These are phyloP conservation scores for Seira sanloemensis DNA, from an alignment of 2,888 invertebrate genomes.

Conservation along the genomic window DNA sequence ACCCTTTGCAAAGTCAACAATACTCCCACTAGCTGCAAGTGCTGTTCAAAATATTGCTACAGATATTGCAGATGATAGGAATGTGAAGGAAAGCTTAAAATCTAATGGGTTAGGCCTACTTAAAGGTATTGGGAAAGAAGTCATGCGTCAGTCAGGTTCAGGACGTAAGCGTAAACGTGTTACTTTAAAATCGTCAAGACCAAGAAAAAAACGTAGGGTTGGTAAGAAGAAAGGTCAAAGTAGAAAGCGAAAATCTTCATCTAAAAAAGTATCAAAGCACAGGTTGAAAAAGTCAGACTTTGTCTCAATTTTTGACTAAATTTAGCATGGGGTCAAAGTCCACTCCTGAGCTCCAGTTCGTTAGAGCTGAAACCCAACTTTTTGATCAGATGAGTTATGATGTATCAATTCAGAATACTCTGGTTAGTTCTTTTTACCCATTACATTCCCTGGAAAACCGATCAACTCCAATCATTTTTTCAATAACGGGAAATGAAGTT, in stretches of 20 bases:
- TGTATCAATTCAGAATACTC: conserved; percentile 12
- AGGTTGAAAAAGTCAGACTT: neutral
- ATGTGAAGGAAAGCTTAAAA: conserved; percentile 22
- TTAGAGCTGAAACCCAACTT: neutral
- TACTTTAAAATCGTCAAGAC: too few relatives aligned
- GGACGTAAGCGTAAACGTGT: neutral
- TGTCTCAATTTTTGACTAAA: conserved; percentile 18
- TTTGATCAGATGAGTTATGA: conserved; percentile 19
- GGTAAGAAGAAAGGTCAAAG: too few relatives aligned
- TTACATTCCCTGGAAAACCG: conserved; percentile 12
- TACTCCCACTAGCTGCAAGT: conserved; percentile 3
- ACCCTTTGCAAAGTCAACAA: neutral
- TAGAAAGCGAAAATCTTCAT: too few relatives aligned
- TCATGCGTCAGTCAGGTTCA: neutral
- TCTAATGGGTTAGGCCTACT: neutral
- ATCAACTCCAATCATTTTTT: neutral
- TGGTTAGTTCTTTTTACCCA: neutral
- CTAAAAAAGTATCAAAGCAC: neutral
- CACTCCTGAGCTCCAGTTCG: neutral
- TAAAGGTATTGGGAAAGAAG: conserved; percentile 11
- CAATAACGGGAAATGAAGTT: conserved; percentile 5
- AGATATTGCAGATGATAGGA: neutral
- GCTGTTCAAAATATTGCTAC: neutral
- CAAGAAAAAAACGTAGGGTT: neutral
- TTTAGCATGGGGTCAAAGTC: too few relatives aligned